Percentiles rank a stretch among this genome's conserved stretches.
phyloP scores from a whole-genome alignment of 2,888 invertebrate genomes.

The Platycheirus albimanus region DNA sequence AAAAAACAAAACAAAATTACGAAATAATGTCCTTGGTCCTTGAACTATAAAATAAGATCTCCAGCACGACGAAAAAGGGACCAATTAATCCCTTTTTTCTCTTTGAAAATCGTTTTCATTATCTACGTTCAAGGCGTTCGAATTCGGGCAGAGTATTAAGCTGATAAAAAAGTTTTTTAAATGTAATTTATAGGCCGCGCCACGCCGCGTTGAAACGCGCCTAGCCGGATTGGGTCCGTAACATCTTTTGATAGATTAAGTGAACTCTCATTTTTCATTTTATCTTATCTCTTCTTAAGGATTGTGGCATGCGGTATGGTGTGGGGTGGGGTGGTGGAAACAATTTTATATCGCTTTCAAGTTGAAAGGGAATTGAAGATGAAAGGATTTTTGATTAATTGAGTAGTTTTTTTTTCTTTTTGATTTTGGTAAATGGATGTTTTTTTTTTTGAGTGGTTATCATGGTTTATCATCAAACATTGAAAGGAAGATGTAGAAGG shows the following conservation, averaged over 20 bases:
- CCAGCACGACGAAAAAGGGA: slow-evolving; percentile 2
- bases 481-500: too few species aligned
- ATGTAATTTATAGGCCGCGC: slow-evolving; percentile 53
- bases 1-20: slow-evolving; percentile 1
- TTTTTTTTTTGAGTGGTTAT: slow-evolving; percentile 23
- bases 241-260: slow-evolving; percentile 35
- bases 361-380: slow-evolving; percentile 60
- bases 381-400: slow-evolving; percentile 69
- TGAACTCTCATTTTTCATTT: slow-evolving; percentile 56
- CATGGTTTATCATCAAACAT: neutral
- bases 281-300: slow-evolving; percentile 32
- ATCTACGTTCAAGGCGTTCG: slow-evolving; percentile 15
- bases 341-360: slow-evolving; percentile 33
- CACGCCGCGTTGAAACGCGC: too few species aligned
- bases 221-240: neutral
- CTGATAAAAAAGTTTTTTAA: slow-evolving; percentile 44
- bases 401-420: too few species aligned
- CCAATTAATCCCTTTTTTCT: slow-evolving; percentile 55
- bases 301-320: neutral
- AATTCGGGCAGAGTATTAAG: slow-evolving; percentile 6
- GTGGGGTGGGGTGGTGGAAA: neutral
- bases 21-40: slow-evolving; percentile 38
- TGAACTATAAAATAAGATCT: slow-evolving; percentile 44
- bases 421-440: slow-evolving; percentile 39
- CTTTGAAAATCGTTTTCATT: slow-evolving; percentile 46